A percentile compares a stretch with the other conserved stretches of the same genome.
Conservation (phyloP, 2,797 vertebrate genomes). For the Oreochromis grahami region DNA sequence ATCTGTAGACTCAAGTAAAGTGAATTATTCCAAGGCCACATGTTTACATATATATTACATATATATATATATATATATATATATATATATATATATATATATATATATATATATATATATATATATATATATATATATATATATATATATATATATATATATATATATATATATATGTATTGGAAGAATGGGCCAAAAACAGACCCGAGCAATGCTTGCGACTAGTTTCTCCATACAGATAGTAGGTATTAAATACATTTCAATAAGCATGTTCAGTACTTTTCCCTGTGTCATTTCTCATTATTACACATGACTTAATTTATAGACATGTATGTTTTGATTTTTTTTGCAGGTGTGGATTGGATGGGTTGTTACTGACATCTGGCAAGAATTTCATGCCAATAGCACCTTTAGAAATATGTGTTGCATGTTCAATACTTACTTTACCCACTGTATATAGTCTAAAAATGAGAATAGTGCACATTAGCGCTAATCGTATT, state of each 20-base stretch:
- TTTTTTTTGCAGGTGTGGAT: neutral
- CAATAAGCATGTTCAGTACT: neutral
- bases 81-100: neutral
- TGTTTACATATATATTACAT: too few relatives aligned
- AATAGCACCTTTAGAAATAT: neutral
- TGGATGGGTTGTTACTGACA: neutral
- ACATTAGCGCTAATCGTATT: neutral
- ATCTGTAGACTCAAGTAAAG: neutral
- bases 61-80: too few relatives aligned
- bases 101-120: accelerated
- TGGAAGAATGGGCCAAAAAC: neutral
- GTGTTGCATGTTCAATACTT: neutral
- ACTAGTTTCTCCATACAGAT: neutral
- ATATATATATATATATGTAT: accelerated
- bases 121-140: neutral
- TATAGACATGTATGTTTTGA: neutral
- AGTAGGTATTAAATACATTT: neutral
- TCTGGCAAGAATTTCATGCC: neutral
- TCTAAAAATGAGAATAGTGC: neutral
- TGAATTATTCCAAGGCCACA: neutral
- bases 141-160: accelerated
- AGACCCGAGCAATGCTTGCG: neutral
- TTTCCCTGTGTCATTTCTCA: neutral
- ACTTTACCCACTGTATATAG: neutral
- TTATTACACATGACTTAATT: neutral